These are phyloP conservation scores for Brachionus rotundiformis DNA, from an alignment of 1,140 invertebrate species.

Conservation along the genomic window DNA sequence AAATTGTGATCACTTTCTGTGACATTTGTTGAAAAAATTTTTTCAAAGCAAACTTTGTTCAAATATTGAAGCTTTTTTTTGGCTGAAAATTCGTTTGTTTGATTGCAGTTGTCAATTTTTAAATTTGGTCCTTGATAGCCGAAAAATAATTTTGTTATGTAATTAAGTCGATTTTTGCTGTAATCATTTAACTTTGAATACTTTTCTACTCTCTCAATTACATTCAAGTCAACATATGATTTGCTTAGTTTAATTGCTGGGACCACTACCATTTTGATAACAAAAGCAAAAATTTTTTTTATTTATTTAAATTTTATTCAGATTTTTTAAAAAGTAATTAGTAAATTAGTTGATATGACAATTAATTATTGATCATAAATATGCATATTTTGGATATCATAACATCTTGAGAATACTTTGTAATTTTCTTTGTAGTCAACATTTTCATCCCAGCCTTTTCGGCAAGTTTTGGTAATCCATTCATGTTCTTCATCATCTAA, in stretches of 20 bases:
- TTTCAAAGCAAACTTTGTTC: background rate
- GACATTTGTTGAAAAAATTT: background rate
- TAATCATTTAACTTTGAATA: background rate
- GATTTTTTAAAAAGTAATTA: constrained; percentile 6
- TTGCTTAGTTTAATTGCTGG: background rate
- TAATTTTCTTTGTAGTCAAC: constrained; percentile 57
- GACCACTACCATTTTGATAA: background rate
- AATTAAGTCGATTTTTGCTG: background rate
- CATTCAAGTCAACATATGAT: background rate
- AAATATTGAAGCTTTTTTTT: constrained; percentile 2
- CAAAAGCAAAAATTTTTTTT: too few species aligned
- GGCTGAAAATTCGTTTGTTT: background rate
- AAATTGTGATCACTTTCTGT: background rate
- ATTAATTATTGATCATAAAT: constrained; percentile 38
- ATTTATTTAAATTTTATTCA: constrained; percentile 18
- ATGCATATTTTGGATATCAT: constrained; percentile 45
- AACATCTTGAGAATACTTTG: constrained; percentile 51
- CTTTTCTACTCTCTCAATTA: background rate
- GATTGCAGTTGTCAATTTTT: background rate
- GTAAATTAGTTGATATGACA: constrained; percentile 39
- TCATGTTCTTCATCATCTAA: constrained; percentile 64
- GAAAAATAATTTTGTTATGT: background rate
- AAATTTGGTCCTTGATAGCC: background rate
- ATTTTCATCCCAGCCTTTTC: constrained; percentile 65
- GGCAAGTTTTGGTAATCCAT: constrained; percentile 63